Evolutionary conservation across 2,797 vertebrate species (phyloP).

Genomic region (Notamacropus eugenii): DNA sequence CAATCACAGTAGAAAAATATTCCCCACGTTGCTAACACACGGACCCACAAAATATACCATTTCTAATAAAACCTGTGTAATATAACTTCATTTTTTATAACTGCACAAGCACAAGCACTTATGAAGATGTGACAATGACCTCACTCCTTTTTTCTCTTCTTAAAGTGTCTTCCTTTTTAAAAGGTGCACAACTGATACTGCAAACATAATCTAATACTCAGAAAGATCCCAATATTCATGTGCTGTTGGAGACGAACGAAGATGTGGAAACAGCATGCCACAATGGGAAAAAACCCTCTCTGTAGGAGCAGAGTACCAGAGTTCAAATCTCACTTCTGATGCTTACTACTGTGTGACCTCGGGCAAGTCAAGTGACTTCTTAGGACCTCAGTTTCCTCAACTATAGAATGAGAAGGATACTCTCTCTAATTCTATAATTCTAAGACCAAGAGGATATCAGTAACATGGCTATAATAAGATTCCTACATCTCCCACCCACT

Average conservation of each 20-base stretch:
- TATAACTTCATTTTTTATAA: slow-evolving; percentile 52
- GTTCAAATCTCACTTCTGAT: neutral
- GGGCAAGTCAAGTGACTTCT: neutral
- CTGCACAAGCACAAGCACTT: slow-evolving; percentile 24
- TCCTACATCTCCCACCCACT: neutral
- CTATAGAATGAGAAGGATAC: neutral
- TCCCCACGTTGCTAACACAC: slow-evolving; percentile 48
- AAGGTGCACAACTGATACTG: slow-evolving; percentile 31
- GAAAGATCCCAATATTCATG: slow-evolving; percentile 38
- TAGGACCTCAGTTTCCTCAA: neutral
- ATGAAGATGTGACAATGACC: slow-evolving; percentile 56
- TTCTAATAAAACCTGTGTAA: slow-evolving; percentile 66
- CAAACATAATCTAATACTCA: slow-evolving; percentile 33
- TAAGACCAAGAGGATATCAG: neutral
- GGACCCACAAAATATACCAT: slow-evolving; percentile 68
- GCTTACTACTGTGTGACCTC: neutral
- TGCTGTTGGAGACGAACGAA: neutral
- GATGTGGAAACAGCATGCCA: neutral
- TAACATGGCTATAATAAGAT: neutral
- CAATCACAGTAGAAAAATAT: slow-evolving; percentile 69
- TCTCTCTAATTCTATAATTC: neutral
- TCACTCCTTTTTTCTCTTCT: slow-evolving; percentile 48
- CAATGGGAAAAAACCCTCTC: neutral
- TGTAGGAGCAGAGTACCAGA: neutral
- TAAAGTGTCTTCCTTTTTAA: slow-evolving; percentile 60